A percentile compares a stretch with the other conserved stretches of the same genome.
phyloP scores from a whole-genome alignment of 2,888 invertebrate genomes.

The Heteromyza rotundicornis region DNA sequence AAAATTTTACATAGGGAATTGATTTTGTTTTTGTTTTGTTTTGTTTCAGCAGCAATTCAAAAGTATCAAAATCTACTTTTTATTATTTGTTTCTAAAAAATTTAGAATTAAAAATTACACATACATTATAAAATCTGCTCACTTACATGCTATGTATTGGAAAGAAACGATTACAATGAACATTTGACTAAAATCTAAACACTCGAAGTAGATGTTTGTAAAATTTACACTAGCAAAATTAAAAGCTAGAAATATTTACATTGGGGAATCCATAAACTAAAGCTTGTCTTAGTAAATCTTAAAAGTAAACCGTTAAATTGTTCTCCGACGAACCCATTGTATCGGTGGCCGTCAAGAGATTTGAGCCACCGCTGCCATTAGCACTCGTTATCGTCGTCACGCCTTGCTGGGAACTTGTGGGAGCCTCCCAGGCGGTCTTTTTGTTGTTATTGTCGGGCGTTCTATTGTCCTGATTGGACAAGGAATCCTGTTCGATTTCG shows the following conservation, averaged over 20 bases:
- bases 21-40: no score
- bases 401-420: constrained; percentile 24
- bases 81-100: not conserved
- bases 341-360: constrained; percentile 53
- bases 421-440: constrained; percentile 58
- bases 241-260: constrained; percentile 45
- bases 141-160: not conserved
- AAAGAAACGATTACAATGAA: not conserved
- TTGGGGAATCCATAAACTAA: no score
- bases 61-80: constrained; percentile 19
- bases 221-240: no score
- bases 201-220: not conserved
- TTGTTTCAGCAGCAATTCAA: constrained; percentile 7
- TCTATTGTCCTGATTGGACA: constrained; percentile 44
- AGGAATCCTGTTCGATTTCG: constrained; percentile 58
- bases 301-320: constrained; percentile 69
- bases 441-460: constrained; percentile 45
- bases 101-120: not conserved
- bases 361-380: constrained; percentile 42
- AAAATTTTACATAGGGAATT: constrained; percentile 47
- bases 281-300: no score
- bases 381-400: constrained; percentile 33
- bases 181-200: not conserved
- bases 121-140: not conserved
- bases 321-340: constrained; percentile 65